Conservation (phyloP, 2,113 vertebrate species). For the Etia nguti region DNA sequence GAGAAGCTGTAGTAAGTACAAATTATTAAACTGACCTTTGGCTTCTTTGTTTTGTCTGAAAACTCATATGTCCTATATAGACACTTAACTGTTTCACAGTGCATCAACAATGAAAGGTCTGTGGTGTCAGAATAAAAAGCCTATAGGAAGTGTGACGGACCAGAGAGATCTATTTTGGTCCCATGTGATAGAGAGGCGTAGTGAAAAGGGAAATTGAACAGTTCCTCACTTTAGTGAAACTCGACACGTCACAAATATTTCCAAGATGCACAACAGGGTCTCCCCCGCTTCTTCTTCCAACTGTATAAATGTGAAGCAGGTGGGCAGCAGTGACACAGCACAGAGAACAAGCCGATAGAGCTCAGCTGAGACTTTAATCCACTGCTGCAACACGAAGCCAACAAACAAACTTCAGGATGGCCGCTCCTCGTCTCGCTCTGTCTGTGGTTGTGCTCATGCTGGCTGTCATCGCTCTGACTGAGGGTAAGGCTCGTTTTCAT, state of each 20-base stretch:
- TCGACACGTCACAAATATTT: background rate
- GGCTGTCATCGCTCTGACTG: constrained; percentile 38
- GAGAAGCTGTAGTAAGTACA: background rate
- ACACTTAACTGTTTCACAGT: background rate
- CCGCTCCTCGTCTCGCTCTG: constrained; percentile 54
- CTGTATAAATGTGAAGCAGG: background rate
- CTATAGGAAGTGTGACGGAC: background rate
- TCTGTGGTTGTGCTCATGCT: constrained; percentile 46
- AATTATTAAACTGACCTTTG: background rate
- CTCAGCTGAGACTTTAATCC: background rate
- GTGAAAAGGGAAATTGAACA: accelerated
- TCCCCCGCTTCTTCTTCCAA: background rate
- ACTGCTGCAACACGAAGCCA: background rate
- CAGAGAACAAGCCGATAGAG: background rate
- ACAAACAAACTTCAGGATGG: constrained; percentile 41
- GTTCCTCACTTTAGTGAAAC: accelerated
- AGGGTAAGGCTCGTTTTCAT: constrained; percentile 48
- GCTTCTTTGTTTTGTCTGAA: background rate
- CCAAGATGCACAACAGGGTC: accelerated
- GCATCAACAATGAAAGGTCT: background rate
- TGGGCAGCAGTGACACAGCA: background rate
- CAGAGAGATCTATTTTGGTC: background rate
- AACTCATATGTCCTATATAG: background rate
- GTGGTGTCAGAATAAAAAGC: background rate
- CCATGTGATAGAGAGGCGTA: background rate